Conservation (phyloP, 2,888 invertebrate genomes). For the Himalopsyche tibetana region DNA sequence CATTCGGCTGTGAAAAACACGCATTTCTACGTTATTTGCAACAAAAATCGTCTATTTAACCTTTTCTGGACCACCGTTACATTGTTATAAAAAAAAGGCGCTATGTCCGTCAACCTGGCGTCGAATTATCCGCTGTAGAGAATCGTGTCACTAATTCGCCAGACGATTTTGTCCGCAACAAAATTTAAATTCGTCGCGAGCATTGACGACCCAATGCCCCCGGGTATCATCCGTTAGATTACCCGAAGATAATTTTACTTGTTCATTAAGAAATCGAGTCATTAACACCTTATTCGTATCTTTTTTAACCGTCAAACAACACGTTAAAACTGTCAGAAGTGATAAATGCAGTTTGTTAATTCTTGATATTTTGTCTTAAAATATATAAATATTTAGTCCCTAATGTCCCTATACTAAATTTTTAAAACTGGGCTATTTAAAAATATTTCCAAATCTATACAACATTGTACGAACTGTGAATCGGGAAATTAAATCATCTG, state of each 20-base stretch:
- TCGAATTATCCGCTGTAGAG: not conserved
- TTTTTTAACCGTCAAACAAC: too few species aligned
- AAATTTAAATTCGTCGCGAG: slow-evolving; percentile 14
- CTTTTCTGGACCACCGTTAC: not conserved
- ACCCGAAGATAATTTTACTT: not conserved
- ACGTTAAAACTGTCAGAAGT: too few species aligned
- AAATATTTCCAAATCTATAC: too few species aligned
- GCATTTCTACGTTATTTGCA: not conserved
- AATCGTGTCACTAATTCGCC: not conserved
- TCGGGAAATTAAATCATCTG: too few species aligned
- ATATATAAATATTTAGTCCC: too few species aligned
- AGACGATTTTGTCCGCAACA: not conserved
- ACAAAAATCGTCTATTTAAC: not conserved
- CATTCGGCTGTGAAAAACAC: not conserved
- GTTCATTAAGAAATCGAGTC: not conserved
- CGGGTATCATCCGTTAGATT: not conserved
- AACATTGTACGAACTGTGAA: too few species aligned
- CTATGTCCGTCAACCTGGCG: not conserved
- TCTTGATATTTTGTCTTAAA: too few species aligned
- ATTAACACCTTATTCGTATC: too few species aligned
- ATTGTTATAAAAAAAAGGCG: not conserved
- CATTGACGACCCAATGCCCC: slow-evolving; percentile 8
- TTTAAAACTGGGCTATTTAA: too few species aligned
- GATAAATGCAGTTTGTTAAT: too few species aligned
- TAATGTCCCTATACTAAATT: too few species aligned